A percentile compares a stretch with the other conserved stretches of the same genome.
phyloP scores from a whole-genome alignment of 2,113 vertebrate species.

The Rhabdornis inornatus region DNA sequence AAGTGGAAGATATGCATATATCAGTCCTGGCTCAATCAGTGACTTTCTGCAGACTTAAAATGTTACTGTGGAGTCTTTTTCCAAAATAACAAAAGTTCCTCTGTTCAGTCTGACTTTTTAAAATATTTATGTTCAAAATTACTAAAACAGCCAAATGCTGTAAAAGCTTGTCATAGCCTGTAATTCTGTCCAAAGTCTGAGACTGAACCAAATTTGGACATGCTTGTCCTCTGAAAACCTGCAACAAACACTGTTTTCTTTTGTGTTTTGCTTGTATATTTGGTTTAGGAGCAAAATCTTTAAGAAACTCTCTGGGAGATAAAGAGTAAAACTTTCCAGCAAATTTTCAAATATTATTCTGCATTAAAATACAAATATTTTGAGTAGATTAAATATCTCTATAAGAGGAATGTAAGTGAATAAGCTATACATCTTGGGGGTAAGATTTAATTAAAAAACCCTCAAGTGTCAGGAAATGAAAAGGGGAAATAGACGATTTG shows the following conservation, averaged over 20 bases:
- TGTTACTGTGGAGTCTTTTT: neutral
- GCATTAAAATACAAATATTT: neutral
- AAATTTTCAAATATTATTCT: neutral
- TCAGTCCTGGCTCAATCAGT: neutral
- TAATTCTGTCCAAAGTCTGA: neutral
- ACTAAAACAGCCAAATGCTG: neutral
- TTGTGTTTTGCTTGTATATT: neutral
- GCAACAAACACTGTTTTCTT: neutral
- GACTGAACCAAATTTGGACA: neutral
- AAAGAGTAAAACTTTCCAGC: neutral
- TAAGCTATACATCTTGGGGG: neutral
- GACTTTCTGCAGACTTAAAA: neutral
- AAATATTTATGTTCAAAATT: neutral
- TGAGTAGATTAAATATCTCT: neutral
- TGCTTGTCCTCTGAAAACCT: neutral
- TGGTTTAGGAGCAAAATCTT: neutral
- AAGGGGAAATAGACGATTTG: neutral
- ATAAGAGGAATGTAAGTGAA: neutral
- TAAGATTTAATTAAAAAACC: neutral
- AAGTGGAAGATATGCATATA: neutral
- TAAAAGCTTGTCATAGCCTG: neutral
- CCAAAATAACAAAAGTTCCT: neutral
- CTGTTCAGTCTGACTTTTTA: neutral
- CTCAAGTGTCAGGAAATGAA: neutral
- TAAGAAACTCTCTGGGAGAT: neutral